These are phyloP conservation scores for Macroteleia sp. DNA, from an alignment of 2,888 invertebrate genomes.

Conservation along the genomic window DNA sequence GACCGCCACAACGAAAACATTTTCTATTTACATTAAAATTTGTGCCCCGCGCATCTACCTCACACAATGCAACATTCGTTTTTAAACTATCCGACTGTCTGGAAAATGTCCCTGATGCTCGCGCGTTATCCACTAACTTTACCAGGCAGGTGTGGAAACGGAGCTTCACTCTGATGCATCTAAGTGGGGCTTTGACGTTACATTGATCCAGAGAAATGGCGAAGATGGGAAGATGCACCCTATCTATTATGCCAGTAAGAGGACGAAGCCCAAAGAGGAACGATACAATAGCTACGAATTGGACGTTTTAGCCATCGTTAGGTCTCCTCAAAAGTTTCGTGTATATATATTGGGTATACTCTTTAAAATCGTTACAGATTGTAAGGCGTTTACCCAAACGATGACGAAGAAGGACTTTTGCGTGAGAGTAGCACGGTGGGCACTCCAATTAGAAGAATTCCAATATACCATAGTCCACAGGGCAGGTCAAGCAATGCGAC, in stretches of 20 bases:
- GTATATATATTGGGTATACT: conserved; percentile 18
- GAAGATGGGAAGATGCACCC: neutral
- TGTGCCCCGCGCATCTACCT: too few species aligned
- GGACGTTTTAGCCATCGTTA: neutral
- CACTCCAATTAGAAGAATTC: conserved; percentile 17
- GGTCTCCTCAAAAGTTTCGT: neutral
- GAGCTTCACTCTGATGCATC: neutral
- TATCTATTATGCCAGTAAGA: neutral
- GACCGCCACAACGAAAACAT: too few species aligned
- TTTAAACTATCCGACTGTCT: too few species aligned
- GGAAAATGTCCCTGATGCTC: too few species aligned
- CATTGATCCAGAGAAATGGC: neutral
- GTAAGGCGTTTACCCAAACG: conserved; percentile 14
- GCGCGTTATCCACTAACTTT: too few species aligned
- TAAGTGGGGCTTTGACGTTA: neutral
- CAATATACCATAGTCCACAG: neutral
- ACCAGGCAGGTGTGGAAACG: neutral
- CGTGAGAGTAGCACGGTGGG: conserved; percentile 11
- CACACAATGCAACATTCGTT: too few species aligned
- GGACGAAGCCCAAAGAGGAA: neutral
- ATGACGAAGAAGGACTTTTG: conserved; percentile 26
- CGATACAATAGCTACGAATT: conserved; percentile 4
- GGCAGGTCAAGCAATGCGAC: too few species aligned
- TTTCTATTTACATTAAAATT: too few species aligned
- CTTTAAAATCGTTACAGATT: conserved; percentile 45